Evolutionary conservation across 2,888 invertebrate species (phyloP), one percentile per base, ranked within the genome.

Genomic region (Belgica antarctica): DNA sequence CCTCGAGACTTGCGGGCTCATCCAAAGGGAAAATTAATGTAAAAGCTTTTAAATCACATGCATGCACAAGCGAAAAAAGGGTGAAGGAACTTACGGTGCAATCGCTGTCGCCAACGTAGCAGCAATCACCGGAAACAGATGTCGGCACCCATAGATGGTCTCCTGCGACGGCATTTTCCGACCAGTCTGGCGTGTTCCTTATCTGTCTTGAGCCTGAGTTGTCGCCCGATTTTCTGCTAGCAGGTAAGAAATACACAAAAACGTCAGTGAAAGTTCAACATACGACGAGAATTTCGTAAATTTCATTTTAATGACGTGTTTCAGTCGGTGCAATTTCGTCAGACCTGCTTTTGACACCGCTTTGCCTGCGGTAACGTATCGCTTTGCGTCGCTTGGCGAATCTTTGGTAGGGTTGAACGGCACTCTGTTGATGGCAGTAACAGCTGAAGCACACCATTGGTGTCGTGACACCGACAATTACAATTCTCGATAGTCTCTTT

Each of bases 91-190:
- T 83, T 81, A 92, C 92, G 82, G 89, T 87, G 79, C 96, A 96
- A 77, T 94, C 93, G 52, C 84, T 82, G 76, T 94, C 93, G 74
- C 92, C 92, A 70, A 93, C 89, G 79, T 95, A 95, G 81, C 96
- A 96, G 79, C 93, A 89, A 81, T 96, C 96, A 24, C 94, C 94
- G 63, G 95, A 95, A 71, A 90, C 91, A 71, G 92, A 91, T 70
- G 94, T 92, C 72, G 93, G 89, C 73, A 91, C 87, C 96, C 96
- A 96, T 74, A 94, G 87, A 81, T 96, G 96, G 77, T 95, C 95
- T 36, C 93, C 93, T 80, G 92, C 93, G 76, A 90, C 81, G n/a
- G 95, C 94, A 71, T 83, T 82, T 76, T 92, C 91, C 72, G 87
- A 85, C 94, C 94, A 94, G 80, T 94, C 93, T 17, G 94, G 92